phyloP scores from a whole-genome alignment of 2,113 vertebrate species.

The Pedetes capensis region DNA sequence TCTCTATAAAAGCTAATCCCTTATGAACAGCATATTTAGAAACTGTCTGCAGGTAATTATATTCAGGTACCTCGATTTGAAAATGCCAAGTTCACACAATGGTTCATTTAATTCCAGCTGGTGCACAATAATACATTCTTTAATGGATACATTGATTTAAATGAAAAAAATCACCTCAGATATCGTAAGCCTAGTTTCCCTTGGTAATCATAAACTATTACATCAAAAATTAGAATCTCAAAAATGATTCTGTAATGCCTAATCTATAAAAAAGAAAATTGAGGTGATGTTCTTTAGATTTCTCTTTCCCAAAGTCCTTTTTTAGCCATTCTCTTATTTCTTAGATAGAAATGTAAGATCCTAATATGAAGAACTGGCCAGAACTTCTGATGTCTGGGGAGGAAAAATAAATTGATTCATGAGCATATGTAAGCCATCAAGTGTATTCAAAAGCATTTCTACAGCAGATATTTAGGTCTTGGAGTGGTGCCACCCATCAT shows the following conservation, averaged over 20 bases:
- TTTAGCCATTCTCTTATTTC: neutral
- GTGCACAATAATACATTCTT: conserved; percentile 44
- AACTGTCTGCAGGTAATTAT: conserved; percentile 58
- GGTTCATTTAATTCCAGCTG: conserved; percentile 65
- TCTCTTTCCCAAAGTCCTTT: neutral
- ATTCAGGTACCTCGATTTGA: conserved; percentile 53
- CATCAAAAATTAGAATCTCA: conserved; percentile 23
- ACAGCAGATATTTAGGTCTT: neutral
- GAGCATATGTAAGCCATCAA: neutral
- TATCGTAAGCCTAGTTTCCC: conserved; percentile 22
- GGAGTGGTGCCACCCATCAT: neutral
- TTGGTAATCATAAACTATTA: conserved; percentile 45
- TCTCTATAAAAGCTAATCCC: conserved; percentile 45
- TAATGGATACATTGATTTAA: conserved; percentile 62
- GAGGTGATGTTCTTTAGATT: neutral
- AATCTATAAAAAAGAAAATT: conserved; percentile 29
- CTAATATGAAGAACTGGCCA: neutral
- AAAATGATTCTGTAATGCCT: conserved; percentile 21
- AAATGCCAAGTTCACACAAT: conserved; percentile 55
- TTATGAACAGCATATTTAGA: conserved; percentile 56
- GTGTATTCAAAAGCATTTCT: neutral
- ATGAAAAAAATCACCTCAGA: conserved; percentile 2
- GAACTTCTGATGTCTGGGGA: neutral
- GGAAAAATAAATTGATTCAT: neutral
- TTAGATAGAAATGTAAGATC: too few relatives aligned